Evolutionary conservation across 2,113 vertebrate species (phyloP), one percentile per base, ranked within the genome.

Genomic region (Cricetomys ansorgei): DNA sequence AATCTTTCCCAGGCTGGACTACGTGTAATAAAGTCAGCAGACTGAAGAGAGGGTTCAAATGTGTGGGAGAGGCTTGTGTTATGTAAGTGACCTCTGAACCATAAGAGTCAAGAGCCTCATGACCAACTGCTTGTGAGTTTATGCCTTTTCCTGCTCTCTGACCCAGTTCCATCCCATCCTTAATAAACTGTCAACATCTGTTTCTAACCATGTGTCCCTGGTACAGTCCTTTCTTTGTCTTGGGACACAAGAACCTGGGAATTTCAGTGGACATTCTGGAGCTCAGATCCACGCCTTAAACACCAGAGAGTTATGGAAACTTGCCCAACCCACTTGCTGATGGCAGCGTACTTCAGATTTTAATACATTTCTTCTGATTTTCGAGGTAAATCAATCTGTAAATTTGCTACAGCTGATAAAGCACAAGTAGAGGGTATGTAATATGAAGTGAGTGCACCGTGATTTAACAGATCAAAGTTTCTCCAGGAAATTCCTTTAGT

Each of bases 281-380:
- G 23, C 19, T 25, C 29, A 23, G 62, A 23, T 34, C 16, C 31
- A 34, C 10, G 37, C 2, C 43, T 85, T 65, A 34, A 34, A 64
- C 2, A 31, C 55, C 45, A 88, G 21, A 43, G 29, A 88, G 29
- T 15, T 34, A 67, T 53, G 69, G 75, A 77, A 83, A 94, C 16
- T 43, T 55, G 11, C 7, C 73, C 59, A 72, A 21, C 8, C 65
- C 57, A 73, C 62, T 3, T 53, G 17, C 16, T 57, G 59, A 86
- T 62, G 8, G 2, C 48, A 76, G 23, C 34, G 94, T 34, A 81
- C 11, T 3, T 69, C 48, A 50, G 31, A 84, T 50, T 96, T 64
- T 25, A 95, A 79, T 59, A 19, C 9, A 40, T 16, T 43, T 93
- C 48, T 80, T 94, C 40, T 93, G 57, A 88, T 79, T 77, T 84